phyloP scores from a whole-genome alignment of 2,113 vertebrate genomes.

The Hippotragus niger region DNA sequence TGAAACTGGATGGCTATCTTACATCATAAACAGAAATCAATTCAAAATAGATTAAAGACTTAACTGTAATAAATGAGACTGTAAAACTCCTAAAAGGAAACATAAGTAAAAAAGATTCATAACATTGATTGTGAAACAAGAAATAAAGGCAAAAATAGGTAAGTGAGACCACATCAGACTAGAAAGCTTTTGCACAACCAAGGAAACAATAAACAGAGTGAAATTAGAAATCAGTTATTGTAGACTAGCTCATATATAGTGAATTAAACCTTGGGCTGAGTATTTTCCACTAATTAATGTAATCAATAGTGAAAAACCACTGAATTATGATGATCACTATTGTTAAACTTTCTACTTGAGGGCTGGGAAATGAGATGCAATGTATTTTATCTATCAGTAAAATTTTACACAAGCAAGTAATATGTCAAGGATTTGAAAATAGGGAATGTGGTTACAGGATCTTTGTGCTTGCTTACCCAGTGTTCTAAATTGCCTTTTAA shows the following conservation, averaged over 20 bases:
- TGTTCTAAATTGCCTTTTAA: not conserved
- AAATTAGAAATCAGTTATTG: not conserved
- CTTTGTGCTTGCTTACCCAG: not conserved
- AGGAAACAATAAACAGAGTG: not conserved
- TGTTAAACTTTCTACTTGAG: not conserved
- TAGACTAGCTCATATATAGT: not conserved
- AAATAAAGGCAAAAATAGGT: not conserved
- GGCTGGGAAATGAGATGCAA: not conserved
- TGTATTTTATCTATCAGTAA: not conserved
- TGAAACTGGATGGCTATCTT: not conserved
- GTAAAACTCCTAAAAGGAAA: not conserved
- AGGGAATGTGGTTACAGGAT: not conserved
- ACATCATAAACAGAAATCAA: not conserved
- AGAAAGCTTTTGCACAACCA: not conserved
- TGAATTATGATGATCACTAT: not conserved
- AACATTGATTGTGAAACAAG: not conserved
- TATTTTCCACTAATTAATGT: not conserved
- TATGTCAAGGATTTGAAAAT: not conserved
- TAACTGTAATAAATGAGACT: not conserved
- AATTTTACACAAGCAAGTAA: not conserved
- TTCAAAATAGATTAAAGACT: not conserved
- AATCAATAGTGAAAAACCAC: not conserved
- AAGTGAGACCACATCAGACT: not conserved
- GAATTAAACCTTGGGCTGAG: not conserved
- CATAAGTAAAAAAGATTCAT: not conserved